phyloP scores from a whole-genome alignment of 2,888 invertebrate species.

The Erannis defoliaria region DNA sequence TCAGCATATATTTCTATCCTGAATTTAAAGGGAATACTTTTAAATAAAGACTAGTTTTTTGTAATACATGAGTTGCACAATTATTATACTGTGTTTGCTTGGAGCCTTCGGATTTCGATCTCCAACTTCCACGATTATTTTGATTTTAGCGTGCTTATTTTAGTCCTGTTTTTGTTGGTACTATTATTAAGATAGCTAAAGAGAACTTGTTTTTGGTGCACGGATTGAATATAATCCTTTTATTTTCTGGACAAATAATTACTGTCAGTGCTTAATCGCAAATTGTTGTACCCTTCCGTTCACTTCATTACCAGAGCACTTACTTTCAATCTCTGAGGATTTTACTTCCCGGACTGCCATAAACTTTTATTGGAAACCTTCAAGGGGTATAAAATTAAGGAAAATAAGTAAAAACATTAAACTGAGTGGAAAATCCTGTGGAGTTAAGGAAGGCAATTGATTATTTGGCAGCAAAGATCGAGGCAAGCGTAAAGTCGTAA shows the following conservation, averaged over 20 bases:
- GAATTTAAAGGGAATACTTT: too few species aligned
- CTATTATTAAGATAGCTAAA: background rate
- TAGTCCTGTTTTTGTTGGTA: background rate
- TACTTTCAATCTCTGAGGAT: conserved; percentile 28
- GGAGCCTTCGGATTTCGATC: too few species aligned
- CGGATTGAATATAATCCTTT: background rate
- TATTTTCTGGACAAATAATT: conserved; percentile 23
- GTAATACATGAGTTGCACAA: too few species aligned
- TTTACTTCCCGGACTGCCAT: conserved; percentile 29
- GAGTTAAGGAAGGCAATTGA: conserved; percentile 53
- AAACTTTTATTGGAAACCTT: conserved; percentile 51
- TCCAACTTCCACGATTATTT: background rate
- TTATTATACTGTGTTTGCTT: too few species aligned
- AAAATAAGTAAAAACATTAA: conserved; percentile 56
- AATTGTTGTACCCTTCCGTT: conserved; percentile 22
- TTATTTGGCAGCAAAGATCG: conserved; percentile 57
- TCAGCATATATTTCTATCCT: too few species aligned
- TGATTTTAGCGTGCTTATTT: background rate
- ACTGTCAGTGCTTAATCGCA: conserved; percentile 26
- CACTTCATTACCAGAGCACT: conserved; percentile 20
- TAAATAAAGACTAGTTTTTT: too few species aligned
- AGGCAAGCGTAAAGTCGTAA: conserved; percentile 58
- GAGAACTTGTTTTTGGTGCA: background rate
- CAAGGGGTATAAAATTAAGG: conserved; percentile 50
- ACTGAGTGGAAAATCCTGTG: conserved; percentile 47